These are phyloP conservation scores for Scleropages formosus DNA, from an alignment of 2,797 vertebrate genomes.

Conservation along the genomic window DNA sequence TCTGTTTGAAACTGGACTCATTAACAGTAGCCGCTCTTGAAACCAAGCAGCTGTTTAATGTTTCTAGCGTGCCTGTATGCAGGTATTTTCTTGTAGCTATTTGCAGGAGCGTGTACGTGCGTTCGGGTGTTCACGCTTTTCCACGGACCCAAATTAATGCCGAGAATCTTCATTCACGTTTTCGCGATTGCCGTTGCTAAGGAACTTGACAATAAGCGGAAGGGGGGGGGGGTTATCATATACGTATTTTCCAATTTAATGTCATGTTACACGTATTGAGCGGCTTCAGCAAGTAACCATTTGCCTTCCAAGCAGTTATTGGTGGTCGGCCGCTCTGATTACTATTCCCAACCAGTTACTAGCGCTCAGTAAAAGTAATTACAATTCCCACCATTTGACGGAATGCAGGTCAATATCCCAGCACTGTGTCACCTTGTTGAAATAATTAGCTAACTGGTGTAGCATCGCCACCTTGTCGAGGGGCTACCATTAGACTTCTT, in stretches of 20 bases:
- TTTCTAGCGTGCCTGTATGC: too few species aligned
- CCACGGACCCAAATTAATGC: neutral
- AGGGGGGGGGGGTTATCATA: neutral
- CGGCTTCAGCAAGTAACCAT: constrained; percentile 16
- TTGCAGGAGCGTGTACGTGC: neutral
- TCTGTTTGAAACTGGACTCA: too few species aligned
- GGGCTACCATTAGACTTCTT: neutral
- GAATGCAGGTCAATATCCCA: neutral
- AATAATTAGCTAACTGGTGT: neutral
- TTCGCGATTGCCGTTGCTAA: neutral
- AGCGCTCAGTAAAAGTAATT: neutral
- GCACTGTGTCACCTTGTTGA: neutral
- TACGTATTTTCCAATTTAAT: constrained; percentile 21
- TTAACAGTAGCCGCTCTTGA: too few species aligned
- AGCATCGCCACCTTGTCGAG: neutral
- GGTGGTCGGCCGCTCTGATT: neutral
- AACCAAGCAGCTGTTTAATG: too few species aligned
- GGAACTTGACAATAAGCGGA: neutral
- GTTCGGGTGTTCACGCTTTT: too few species aligned
- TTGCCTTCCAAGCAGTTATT: neutral
- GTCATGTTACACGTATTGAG: constrained; percentile 29
- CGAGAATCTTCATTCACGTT: neutral
- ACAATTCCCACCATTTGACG: neutral
- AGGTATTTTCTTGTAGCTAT: neutral
- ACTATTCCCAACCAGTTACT: neutral